A percentile compares a stretch with the other conserved stretches of the same genome.
These are phyloP conservation scores for Nannobrachium achirus DNA, from an alignment of 2,113 vertebrate genomes.

Conservation along the genomic window DNA sequence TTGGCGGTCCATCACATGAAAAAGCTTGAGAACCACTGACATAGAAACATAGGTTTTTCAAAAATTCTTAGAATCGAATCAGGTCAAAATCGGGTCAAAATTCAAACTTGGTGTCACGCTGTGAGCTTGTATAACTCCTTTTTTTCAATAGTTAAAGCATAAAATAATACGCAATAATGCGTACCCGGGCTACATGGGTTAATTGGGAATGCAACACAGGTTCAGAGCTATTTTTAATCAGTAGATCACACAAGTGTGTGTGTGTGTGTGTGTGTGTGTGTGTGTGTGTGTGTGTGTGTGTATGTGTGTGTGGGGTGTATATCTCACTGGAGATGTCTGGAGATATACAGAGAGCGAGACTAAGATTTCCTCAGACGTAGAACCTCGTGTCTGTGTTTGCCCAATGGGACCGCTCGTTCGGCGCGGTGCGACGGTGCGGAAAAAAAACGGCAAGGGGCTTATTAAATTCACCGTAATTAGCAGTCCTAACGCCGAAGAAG, in stretches of 20 bases:
- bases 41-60: too few species aligned
- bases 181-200: too few species aligned
- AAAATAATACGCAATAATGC: too few species aligned
- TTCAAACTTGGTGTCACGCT: too few species aligned
- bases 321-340: background rate
- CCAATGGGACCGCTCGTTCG: background rate
- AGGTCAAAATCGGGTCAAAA: too few species aligned
- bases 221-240: constrained; percentile 43
- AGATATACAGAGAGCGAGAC: background rate
- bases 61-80: too few species aligned
- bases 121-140: too few species aligned
- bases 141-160: too few species aligned
- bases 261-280: background rate
- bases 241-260: constrained; percentile 6
- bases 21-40: too few species aligned
- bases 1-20: too few species aligned
- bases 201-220: constrained; percentile 48
- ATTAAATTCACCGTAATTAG: background rate
- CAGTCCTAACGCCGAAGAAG: background rate
- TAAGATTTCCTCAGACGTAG: background rate
- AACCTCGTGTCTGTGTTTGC: background rate
- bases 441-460: background rate
- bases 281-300: background rate
- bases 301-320: background rate
- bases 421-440: background rate